Evolutionary conservation across 2,113 vertebrate species (phyloP), one percentile per base, ranked within the genome.

Genomic region (Chlorodrepanis virens): DNA sequence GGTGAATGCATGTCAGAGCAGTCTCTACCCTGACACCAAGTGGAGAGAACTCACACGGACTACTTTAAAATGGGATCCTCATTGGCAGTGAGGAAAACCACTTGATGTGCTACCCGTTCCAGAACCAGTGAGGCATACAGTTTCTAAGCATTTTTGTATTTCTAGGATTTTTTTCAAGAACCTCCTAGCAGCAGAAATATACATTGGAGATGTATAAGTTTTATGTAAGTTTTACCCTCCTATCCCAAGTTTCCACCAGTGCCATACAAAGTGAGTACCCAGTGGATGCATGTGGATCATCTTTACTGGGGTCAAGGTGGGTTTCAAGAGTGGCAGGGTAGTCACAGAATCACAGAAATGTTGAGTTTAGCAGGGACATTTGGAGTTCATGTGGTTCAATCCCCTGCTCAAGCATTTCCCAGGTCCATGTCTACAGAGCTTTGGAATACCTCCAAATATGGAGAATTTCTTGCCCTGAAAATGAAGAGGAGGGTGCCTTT

Each of bases 11-110:
- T 24, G n/a, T 83, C 74, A 84, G 20, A 95, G 57, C 57, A 95
- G 70, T 50, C 81, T 95, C 89, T 79, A 79, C 45, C 74, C 95
- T 96, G 96, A 97, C 93, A 96, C 89, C 94, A 96, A 93, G 93
- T 65, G 93, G 91, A 95, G 52, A 79, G 40, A 84, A 23, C 16
- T 91, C 74, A 89, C 65, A 76, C 4, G 1, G 57, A 18, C 82
- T 80, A 35, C 35, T 88, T 49, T 57, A 69, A 82, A 89, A 78
- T 19, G 14, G 3, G 0, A 44, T 11, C 12, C 60, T 57, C 42
- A 19, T 18, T 37, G 44, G 8, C n/a, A 22, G 9, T 21, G 37
- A 56, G 47, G 20, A 40, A 11, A 65, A 3, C 22, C 53, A 37
- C 49, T 3, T 0, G 0, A 29, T n/a, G 21, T 14, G 16, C 31